Base-by-base conservation (phyloP, 2,797 vertebrate genomes). In the Microctenopoma lineatum region DNA sequence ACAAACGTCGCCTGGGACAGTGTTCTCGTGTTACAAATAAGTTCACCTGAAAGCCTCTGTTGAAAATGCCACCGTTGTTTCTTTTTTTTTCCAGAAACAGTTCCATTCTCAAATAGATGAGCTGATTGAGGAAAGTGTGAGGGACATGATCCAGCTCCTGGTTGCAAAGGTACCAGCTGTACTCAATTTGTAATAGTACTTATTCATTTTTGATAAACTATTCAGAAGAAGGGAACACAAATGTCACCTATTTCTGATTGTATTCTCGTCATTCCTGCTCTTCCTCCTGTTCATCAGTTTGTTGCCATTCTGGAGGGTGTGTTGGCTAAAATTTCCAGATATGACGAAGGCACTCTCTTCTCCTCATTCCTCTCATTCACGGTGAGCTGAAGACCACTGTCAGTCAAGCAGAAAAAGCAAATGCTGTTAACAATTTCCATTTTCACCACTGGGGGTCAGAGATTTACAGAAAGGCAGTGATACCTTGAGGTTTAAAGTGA, bases 331-430 rank as follows among this genome's bases (percentile, higher is more conserved):
- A 95, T 99, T 77, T 99, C 97, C 89, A 96, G 98, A 97, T 99
- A 99, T 1, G 98, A 99, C 36, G 98, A 99, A 92, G 98, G 98
- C 85, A 99, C 98, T 62, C 95, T 99, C 76, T 99, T 99, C 94
- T 99, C 97, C 68, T 99, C 98, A 65, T 99, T 99, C 93, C 94
- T 99, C 56, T 99, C 98, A 38, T 99, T 99, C 94, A 99, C 98
- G 90, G 97, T 99, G 93, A 98, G 96, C 70, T 16, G 8, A 73
- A 12, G 29, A 7, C 29, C 29, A 32, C 7, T 32, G 29, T 32
- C 7, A 32, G 29, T 32, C 29, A 32, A 32, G 29, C 29, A 32
- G 29, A 32, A 32, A 32, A 32, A 32, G 29, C 5, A 32, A 32
- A 32, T 32, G 7, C 29, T 32, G 4, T 32, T 5, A 6, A 32